Evolutionary conservation across 2,113 vertebrate genomes (phyloP).

Genomic region (Mustelus asterias): DNA sequence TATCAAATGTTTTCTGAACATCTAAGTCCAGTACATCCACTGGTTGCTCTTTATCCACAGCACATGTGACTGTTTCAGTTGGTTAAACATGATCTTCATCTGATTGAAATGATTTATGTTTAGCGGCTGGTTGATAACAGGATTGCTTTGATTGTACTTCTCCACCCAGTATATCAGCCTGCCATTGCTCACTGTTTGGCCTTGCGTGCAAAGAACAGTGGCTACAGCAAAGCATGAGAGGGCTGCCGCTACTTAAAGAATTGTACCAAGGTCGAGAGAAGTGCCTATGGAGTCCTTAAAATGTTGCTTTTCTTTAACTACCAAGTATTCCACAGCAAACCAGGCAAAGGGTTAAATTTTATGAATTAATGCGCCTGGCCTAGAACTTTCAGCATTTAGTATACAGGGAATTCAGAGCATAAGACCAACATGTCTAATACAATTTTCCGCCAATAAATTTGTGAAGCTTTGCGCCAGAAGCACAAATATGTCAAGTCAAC

Average conservation of each 20-base stretch:
- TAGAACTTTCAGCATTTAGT: background rate
- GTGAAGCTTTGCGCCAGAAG: background rate
- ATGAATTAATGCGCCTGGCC: background rate
- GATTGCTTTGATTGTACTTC: background rate
- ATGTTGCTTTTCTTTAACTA: background rate
- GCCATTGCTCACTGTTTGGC: background rate
- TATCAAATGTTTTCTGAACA: too few species aligned
- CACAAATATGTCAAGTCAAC: background rate
- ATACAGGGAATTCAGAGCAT: background rate
- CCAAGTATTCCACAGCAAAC: background rate
- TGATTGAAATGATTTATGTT: background rate
- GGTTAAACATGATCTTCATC: too few species aligned
- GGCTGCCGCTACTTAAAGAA: background rate
- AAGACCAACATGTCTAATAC: background rate
- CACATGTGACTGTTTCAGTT: too few species aligned
- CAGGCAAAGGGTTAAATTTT: background rate
- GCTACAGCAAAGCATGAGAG: background rate
- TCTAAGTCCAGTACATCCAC: too few species aligned
- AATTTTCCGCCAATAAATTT: background rate
- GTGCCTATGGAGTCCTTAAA: background rate
- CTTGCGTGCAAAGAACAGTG: background rate
- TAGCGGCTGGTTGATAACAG: background rate
- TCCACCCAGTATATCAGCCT: background rate
- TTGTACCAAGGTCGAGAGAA: background rate
- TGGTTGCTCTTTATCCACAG: too few species aligned